Evolutionary conservation across 2,113 vertebrate species (phyloP).

Genomic region (Tachysurus fulvidraco): DNA sequence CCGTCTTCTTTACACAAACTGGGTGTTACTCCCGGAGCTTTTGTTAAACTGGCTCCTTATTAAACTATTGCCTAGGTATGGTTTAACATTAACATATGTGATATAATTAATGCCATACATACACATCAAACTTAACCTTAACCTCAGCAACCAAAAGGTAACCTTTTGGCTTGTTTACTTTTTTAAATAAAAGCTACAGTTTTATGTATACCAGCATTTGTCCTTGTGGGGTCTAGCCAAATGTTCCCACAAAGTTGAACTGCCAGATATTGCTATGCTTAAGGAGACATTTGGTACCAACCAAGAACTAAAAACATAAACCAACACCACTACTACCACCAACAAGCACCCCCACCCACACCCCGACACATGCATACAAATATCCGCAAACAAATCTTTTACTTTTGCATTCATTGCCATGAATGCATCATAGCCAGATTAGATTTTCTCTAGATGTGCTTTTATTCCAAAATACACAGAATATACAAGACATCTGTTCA

Average conservation of each 20-base stretch:
- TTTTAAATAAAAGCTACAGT: neutral
- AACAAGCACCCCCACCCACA: neutral
- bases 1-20: neutral
- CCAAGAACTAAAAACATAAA: neutral
- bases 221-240: neutral
- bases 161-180: neutral
- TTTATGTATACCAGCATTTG: neutral
- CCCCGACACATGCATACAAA: neutral
- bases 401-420: neutral
- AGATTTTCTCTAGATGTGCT: neutral
- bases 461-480: neutral
- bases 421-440: neutral
- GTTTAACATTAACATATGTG: no score
- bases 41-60: neutral
- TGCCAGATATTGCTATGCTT: neutral
- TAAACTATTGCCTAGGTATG: neutral
- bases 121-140: neutral
- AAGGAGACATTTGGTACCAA: neutral
- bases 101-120: neutral
- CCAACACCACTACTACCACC: neutral
- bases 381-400: neutral
- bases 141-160: neutral
- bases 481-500: constrained; percentile 1
- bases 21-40: neutral
- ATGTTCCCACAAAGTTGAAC: neutral